Evolutionary conservation across 2,797 vertebrate genomes (phyloP).

Genomic region (Amblyraja radiata): DNA sequence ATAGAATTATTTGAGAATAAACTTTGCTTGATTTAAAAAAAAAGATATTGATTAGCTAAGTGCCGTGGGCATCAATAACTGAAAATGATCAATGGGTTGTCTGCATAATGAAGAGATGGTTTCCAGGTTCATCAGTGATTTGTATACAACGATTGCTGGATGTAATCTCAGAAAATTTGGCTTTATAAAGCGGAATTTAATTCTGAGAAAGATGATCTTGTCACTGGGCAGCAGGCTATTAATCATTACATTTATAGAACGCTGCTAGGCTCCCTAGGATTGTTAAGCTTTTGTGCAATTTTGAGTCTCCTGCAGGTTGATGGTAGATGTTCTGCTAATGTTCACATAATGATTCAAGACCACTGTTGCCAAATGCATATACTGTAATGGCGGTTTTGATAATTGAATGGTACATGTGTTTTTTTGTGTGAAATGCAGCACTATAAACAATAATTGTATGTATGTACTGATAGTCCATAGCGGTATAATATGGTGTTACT

Average conservation of each 20-base stretch:
- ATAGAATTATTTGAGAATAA: too few species aligned
- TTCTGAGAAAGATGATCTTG: slow-evolving; percentile 42
- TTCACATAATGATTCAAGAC: not conserved
- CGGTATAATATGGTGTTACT: not conserved
- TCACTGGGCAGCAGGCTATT: slow-evolving; percentile 45
- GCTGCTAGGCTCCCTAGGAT: slow-evolving; percentile 41
- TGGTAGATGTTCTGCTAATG: slow-evolving; percentile 45
- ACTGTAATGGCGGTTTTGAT: not conserved
- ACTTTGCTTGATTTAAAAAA: too few species aligned
- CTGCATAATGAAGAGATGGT: slow-evolving; percentile 48
- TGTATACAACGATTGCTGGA: slow-evolving; percentile 44
- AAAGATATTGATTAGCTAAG: not conserved
- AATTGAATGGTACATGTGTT: not conserved
- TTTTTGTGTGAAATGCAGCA: not conserved
- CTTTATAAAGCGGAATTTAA: slow-evolving; percentile 42
- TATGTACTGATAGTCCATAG: not conserved
- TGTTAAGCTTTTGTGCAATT: slow-evolving; percentile 44
- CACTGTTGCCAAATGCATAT: not conserved
- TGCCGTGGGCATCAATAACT: slow-evolving; percentile 43
- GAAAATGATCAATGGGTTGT: slow-evolving; percentile 48
- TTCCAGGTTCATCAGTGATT: slow-evolving; percentile 48
- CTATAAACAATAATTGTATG: not conserved
- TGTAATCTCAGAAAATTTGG: slow-evolving; percentile 48
- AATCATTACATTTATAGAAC: slow-evolving; percentile 46
- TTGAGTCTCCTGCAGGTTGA: not conserved